Percentiles rank a stretch among this genome's conserved stretches.
Conservation (phyloP, 2,888 invertebrate species). For the Synergus itoensis region DNA sequence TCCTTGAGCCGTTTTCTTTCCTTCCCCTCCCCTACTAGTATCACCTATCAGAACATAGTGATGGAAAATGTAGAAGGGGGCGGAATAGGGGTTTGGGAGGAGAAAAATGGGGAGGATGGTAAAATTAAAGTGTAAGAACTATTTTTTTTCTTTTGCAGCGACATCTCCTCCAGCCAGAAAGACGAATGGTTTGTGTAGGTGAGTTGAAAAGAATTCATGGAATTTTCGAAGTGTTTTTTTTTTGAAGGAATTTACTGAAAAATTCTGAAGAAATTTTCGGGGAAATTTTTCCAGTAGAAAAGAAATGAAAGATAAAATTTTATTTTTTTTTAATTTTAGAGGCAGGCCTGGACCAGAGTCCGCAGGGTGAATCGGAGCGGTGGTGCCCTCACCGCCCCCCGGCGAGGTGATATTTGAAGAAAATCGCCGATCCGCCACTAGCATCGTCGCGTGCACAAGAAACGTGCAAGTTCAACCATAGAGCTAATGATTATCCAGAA, state of each 20-base stretch:
- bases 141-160: slow-evolving; percentile 72
- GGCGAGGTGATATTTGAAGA: slow-evolving; percentile 51
- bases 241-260: not conserved
- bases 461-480: slow-evolving; percentile 43
- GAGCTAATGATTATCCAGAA: slow-evolving; percentile 52
- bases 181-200: slow-evolving; percentile 95
- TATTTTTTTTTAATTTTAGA: slow-evolving; percentile 71
- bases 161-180: slow-evolving; percentile 84
- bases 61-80: no score
- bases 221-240: not conserved
- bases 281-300: slow-evolving; percentile 14
- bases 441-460: slow-evolving; percentile 55
- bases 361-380: slow-evolving; percentile 80
- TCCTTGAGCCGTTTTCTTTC: no score
- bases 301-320: not conserved
- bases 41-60: no score
- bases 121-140: slow-evolving; percentile 44
- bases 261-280: no score
- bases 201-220: slow-evolving; percentile 64
- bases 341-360: slow-evolving; percentile 82
- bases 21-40: no score
- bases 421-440: slow-evolving; percentile 53
- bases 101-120: not conserved
- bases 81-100: no score
- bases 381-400: slow-evolving; percentile 76